Conservation (phyloP, 2,888 invertebrate species). For the Hypercompe scribonia region DNA sequence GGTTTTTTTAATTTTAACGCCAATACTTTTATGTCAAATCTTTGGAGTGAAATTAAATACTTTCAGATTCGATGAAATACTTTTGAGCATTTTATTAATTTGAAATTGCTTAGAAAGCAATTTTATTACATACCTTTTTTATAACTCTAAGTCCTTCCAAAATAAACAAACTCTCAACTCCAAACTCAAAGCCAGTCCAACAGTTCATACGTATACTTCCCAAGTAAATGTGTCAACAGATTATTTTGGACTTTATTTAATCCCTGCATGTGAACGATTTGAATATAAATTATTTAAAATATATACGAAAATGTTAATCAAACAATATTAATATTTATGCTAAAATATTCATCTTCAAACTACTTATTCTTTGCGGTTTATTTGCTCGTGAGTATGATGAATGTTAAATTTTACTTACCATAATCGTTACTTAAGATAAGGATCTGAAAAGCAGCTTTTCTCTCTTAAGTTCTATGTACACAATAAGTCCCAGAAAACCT, state of each 20-base stretch:
- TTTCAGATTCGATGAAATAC: no score
- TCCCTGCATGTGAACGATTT: background rate
- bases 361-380: background rate
- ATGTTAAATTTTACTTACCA: background rate
- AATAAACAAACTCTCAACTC: background rate
- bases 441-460: no score
- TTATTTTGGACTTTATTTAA: background rate
- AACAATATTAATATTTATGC: background rate
- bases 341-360: background rate
- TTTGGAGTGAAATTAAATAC: no score
- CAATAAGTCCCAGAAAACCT: background rate
- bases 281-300: background rate
- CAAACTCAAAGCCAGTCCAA: background rate
- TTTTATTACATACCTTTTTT: background rate
- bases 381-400: background rate
- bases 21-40: no score
- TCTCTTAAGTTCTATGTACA: no score
- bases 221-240: conserved; percentile 1
- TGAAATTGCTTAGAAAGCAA: background rate
- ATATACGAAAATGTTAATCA: background rate
- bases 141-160: background rate
- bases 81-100: background rate
- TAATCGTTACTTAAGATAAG: no score
- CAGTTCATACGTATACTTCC: background rate
- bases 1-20: no score